These are phyloP conservation scores for Rhabditoides inermis DNA, from an alignment of 2,888 invertebrate species.

Conservation along the genomic window DNA sequence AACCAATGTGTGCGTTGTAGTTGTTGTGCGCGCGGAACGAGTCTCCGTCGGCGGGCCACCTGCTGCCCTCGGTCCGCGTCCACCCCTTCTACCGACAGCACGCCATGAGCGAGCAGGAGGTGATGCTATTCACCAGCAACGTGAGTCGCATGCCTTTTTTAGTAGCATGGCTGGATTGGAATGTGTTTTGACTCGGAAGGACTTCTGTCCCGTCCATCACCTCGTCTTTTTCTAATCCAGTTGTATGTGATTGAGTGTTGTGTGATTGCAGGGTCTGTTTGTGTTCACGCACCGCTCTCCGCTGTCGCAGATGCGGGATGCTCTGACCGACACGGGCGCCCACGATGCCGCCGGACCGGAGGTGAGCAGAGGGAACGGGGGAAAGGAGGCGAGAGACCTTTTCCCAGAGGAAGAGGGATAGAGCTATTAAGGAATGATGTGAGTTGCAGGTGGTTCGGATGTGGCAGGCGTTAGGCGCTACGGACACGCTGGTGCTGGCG, in stretches of 20 bases:
- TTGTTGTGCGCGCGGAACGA: too few species aligned
- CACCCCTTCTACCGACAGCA: conserved; percentile 9
- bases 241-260: conserved; percentile 9
- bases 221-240: conserved; percentile 14
- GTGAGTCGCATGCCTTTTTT: not conserved
- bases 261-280: conserved; percentile 64
- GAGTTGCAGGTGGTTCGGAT: conserved; percentile 59
- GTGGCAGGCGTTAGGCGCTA: conserved; percentile 65
- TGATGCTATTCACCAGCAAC: conserved; percentile 6
- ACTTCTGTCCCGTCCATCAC: not conserved
- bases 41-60: too few species aligned
- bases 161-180: not conserved
- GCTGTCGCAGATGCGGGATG: conserved; percentile 74
- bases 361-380: too few species aligned
- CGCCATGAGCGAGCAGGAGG: not conserved
- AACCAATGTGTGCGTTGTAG: too few species aligned
- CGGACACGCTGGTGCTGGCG: conserved; percentile 81
- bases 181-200: not conserved
- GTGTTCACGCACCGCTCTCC: conserved; percentile 75
- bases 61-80: conserved; percentile 1
- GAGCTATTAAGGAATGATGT: not conserved
- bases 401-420: conserved; percentile 11
- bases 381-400: too few species aligned
- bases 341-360: too few species aligned
- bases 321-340: conserved; percentile 87